Conservation (phyloP, 2,797 vertebrate genomes). For the Poliocrania exsul region DNA sequence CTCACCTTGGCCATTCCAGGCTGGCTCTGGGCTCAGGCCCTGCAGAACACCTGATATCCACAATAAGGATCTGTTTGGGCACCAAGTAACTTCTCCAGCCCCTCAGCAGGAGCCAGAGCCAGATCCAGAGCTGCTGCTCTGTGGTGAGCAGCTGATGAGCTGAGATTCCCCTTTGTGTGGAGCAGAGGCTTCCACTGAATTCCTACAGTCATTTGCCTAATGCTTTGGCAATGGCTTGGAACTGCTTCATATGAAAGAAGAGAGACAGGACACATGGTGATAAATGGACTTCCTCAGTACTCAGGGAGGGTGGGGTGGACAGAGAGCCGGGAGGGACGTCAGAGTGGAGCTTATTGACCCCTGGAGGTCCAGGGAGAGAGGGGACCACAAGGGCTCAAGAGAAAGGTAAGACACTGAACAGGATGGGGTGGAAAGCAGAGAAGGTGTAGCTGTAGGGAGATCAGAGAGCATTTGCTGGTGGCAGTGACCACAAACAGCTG, state of each 20-base stretch:
- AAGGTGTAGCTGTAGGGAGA: neutral
- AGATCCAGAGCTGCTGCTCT: neutral
- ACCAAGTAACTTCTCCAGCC: neutral
- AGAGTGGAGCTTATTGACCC: neutral
- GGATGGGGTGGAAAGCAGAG: neutral
- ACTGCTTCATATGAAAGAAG: neutral
- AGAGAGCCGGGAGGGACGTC: neutral
- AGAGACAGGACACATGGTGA: neutral
- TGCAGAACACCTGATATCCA: accelerated
- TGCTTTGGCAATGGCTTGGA: neutral
- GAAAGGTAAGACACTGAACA: neutral
- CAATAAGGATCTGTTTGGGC: neutral
- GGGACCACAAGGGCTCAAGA: neutral
- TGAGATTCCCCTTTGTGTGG: neutral
- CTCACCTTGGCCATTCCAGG: accelerated
- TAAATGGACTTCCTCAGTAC: neutral
- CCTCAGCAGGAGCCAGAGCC: neutral
- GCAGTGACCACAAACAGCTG: neutral
- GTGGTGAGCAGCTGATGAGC: neutral
- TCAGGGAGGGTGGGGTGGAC: neutral
- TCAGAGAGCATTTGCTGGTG: neutral
- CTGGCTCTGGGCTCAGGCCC: neutral
- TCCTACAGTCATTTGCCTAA: neutral
- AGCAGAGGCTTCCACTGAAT: neutral
- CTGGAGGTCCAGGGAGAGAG: accelerated